Percentiles rank a stretch among this genome's conserved stretches.
Evolutionary conservation across 2,888 invertebrate species (phyloP).

Genomic region (Elmis aenea): DNA sequence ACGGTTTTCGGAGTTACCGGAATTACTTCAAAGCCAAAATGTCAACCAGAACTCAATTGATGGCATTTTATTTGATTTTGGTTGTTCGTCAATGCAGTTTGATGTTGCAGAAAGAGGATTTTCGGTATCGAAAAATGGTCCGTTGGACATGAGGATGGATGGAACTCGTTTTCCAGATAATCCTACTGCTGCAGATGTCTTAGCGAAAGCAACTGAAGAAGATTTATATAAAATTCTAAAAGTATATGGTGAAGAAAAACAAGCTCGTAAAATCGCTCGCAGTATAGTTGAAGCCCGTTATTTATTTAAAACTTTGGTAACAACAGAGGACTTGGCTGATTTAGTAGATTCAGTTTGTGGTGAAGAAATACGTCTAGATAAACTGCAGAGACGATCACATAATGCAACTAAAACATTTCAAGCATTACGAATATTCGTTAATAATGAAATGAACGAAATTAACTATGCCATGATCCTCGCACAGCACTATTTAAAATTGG

Average conservation of each 20-base stretch:
- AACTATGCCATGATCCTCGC: conserved; percentile 82
- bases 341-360: conserved; percentile 46
- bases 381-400: conserved; percentile 69
- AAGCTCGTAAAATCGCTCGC: conserved; percentile 79
- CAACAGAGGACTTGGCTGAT: conserved; percentile 75
- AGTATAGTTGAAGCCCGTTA: conserved; percentile 77
- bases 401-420: conserved; percentile 90
- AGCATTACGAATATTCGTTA: conserved; percentile 91
- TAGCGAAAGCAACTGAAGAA: conserved; percentile 71
- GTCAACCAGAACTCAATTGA: conserved; percentile 68
- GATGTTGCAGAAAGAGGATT: conserved; percentile 80
- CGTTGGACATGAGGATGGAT: conserved; percentile 96
- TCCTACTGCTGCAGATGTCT: conserved; percentile 82
- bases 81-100: conserved; percentile 94
- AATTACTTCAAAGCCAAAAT: conserved; percentile 55
- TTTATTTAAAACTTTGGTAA: conserved; percentile 59
- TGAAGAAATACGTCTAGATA: conserved; percentile 58
- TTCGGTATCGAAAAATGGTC: conserved; percentile 77
- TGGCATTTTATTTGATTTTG: conserved; percentile 87
- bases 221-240: conserved; percentile 82
- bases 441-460: conserved; percentile 93
- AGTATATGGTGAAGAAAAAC: conserved; percentile 86
- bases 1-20: conserved; percentile 80
- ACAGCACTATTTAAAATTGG: conserved; percentile 67
- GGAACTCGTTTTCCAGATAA: conserved; percentile 61